phyloP scores from a whole-genome alignment of 2,797 vertebrate species.

The Vireo griseus region DNA sequence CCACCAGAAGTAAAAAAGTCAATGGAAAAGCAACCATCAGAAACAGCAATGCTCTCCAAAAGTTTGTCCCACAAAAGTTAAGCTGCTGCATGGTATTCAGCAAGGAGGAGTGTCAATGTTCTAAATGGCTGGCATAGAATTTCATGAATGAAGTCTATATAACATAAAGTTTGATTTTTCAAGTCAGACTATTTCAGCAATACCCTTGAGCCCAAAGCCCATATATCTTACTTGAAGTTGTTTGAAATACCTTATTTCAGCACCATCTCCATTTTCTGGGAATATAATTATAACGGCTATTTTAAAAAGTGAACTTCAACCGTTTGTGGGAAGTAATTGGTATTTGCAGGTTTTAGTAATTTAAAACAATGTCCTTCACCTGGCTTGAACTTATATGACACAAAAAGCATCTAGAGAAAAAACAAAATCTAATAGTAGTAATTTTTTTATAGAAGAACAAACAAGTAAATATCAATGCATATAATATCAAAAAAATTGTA shows the following conservation, averaged over 20 bases:
- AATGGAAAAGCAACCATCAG: neutral
- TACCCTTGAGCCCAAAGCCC: neutral
- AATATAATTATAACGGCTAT: neutral
- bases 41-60: neutral
- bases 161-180: neutral
- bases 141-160: neutral
- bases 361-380: neutral
- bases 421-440: neutral
- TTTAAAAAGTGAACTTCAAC: neutral
- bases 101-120: accelerated
- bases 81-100: neutral
- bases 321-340: neutral
- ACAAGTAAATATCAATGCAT: neutral
- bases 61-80: neutral
- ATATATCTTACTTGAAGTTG: neutral
- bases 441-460: neutral
- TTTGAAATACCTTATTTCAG: neutral
- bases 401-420: neutral
- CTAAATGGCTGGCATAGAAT: neutral
- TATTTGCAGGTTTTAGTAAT: neutral
- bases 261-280: neutral
- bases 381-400: neutral
- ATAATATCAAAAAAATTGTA: neutral
- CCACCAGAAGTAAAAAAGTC: neutral
- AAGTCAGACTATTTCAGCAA: neutral